Evolutionary conservation across 1,140 invertebrate genomes (phyloP), one percentile per base, ranked within the genome.

Genomic region (Neodiprion pinetum): DNA sequence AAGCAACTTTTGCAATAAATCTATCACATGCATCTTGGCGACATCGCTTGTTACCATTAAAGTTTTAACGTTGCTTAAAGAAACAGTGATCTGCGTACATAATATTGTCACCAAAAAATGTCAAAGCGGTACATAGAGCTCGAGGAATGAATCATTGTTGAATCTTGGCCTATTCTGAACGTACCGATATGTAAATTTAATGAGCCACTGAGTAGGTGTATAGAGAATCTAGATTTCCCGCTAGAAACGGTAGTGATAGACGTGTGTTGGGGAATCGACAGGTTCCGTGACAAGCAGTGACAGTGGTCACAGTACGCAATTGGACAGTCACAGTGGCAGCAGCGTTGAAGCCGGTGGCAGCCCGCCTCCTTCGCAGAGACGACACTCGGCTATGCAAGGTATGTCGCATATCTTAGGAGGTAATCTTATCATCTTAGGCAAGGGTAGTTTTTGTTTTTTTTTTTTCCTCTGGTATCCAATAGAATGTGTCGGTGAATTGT

Each of bases 251-350:
- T 88, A 86, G 86, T 87, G 85, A 88, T 87, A 84, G 86, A 87
- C 82, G 83, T 84, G 83, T 85, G 80, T 87, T 88, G 85, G 85
- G 85, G 80, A 83, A 82, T 88, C 84, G 77, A 84, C 88, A 93
- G 95, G 94, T 84, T 96, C 95, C 72, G 92, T 95, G 77, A 95
- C 94, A 76, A 96, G 94, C 78, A 95, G 93, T 85, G 95, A 97
- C 89, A 96, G 95, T 81, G 95, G 95, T 81, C 94, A 94, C 85
- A 95, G 94, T 74, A 95, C 94, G 65, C 94, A 94, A 82, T 92
- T 92, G 82, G 93, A 94, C 89, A 91, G 92, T 81, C 91, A 93
- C 82, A 91, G 91, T 76, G 91, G 90, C 80, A 92, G 91, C 87
- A 92, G 91, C 75, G 88, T 90, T 14, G 91, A 91, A 80, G 88